These are phyloP conservation scores for Octopus bimaculoides DNA, from an alignment of 1,140 invertebrate genomes.

Conservation along the genomic window DNA sequence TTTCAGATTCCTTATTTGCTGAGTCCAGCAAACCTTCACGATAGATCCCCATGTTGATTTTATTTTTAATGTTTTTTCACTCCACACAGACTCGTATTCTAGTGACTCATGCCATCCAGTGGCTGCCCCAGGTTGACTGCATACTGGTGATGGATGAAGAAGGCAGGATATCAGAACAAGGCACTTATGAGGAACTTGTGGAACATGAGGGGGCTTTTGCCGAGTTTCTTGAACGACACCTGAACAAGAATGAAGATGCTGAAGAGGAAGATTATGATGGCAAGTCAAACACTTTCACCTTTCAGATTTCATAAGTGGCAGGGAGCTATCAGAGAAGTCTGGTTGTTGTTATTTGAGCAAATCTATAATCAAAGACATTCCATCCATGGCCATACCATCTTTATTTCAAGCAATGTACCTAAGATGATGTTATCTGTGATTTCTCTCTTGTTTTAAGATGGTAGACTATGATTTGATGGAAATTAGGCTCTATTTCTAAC, in stretches of 20 bases:
- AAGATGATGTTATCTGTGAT: too few relatives aligned
- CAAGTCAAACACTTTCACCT: not conserved
- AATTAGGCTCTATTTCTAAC: too few relatives aligned
- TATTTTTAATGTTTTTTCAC: not conserved
- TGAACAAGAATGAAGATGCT: constrained; percentile 11
- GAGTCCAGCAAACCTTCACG: too few relatives aligned
- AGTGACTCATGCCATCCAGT: constrained; percentile 55
- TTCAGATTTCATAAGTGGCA: not conserved
- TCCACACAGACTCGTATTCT: constrained; percentile 47
- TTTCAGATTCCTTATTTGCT: too few relatives aligned
- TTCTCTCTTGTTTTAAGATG: too few relatives aligned
- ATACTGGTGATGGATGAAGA: constrained; percentile 49
- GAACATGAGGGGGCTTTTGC: constrained; percentile 50
- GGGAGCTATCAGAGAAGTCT: not conserved
- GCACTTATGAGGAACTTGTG: constrained; percentile 51
- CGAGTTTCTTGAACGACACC: constrained; percentile 36
- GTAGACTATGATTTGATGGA: too few relatives aligned
- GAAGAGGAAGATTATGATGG: not conserved
- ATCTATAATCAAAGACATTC: too few relatives aligned
- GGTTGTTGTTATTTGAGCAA: not conserved
- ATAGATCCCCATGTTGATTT: too few relatives aligned
- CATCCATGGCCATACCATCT: too few relatives aligned
- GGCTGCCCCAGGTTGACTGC: constrained; percentile 52
- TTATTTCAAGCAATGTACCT: too few relatives aligned
- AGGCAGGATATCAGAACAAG: constrained; percentile 50